phyloP scores from a whole-genome alignment of 2,888 invertebrate genomes.

The Ganaspis brasiliensis region DNA sequence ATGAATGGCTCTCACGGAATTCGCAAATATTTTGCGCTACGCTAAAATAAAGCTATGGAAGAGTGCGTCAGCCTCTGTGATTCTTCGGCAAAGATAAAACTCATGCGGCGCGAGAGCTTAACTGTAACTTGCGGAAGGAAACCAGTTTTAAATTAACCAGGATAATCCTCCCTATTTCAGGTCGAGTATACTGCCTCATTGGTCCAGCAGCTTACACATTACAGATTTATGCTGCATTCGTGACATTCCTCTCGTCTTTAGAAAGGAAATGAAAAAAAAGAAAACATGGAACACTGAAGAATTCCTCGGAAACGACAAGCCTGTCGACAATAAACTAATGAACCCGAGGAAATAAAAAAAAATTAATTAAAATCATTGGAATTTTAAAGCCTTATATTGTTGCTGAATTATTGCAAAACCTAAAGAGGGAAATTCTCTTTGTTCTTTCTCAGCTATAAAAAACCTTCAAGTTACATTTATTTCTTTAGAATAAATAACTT shows the following conservation, averaged over 20 bases:
- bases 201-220: slow-evolving; percentile 12
- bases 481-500: too few relatives aligned
- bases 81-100: slow-evolving; percentile 53
- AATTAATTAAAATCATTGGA: neutral
- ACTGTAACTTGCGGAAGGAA: slow-evolving; percentile 32
- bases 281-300: neutral
- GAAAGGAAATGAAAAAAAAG: slow-evolving; percentile 3
- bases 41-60: slow-evolving; percentile 68
- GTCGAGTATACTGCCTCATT: slow-evolving; percentile 24
- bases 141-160: slow-evolving; percentile 35
- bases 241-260: slow-evolving; percentile 17
- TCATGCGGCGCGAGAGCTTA: slow-evolving; percentile 8
- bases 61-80: slow-evolving; percentile 60
- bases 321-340: slow-evolving; percentile 19
- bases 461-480: too few relatives aligned
- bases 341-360: neutral
- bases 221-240: slow-evolving; percentile 37
- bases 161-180: slow-evolving; percentile 41
- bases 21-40: slow-evolving; percentile 68
- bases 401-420: neutral
- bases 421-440: too few relatives aligned
- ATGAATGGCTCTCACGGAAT: slow-evolving; percentile 59
- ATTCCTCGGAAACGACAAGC: neutral
- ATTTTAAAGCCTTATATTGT: neutral
- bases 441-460: too few relatives aligned